Evolutionary conservation across 2,888 invertebrate genomes (phyloP).

Genomic region (Willowsia nigromaculata): DNA sequence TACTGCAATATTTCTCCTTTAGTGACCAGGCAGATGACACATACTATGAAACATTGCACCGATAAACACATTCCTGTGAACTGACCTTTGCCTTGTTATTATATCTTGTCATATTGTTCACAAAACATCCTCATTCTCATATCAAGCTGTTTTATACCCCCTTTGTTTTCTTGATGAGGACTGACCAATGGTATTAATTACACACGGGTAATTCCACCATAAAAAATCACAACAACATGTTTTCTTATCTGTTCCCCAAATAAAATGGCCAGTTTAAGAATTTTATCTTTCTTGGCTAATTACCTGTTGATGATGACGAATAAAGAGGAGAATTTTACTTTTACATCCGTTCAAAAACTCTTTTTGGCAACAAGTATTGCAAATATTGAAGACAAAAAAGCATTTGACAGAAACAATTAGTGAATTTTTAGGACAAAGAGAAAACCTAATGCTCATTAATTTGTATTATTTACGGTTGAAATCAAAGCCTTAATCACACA

Average conservation of each 20-base stretch:
- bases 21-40: not conserved
- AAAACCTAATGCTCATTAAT: not conserved
- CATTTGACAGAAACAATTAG: conserved; percentile 10
- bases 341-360: conserved; percentile 1
- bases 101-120: not conserved
- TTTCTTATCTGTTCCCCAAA: not conserved
- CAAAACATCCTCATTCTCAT: not conserved
- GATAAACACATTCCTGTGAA: conserved; percentile 3
- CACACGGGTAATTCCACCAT: not conserved
- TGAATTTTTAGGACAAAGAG: conserved; percentile 6
- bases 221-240: not conserved
- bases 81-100: conserved; percentile 28
- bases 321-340: not conserved
- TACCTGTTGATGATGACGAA: not conserved
- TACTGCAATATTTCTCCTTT: not conserved
- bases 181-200: conserved; percentile 33
- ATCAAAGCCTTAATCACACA: not conserved
- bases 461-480: not conserved
- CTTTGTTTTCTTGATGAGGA: not conserved
- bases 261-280: not conserved
- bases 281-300: conserved; percentile 10
- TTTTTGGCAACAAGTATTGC: not conserved
- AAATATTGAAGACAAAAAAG: not conserved
- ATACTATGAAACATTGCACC: not conserved
- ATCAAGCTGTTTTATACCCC: conserved; percentile 17